Percentiles rank a stretch among this genome's conserved stretches.
phyloP scores from a whole-genome alignment of 2,113 vertebrate species.

The Corythornis cristatus region DNA sequence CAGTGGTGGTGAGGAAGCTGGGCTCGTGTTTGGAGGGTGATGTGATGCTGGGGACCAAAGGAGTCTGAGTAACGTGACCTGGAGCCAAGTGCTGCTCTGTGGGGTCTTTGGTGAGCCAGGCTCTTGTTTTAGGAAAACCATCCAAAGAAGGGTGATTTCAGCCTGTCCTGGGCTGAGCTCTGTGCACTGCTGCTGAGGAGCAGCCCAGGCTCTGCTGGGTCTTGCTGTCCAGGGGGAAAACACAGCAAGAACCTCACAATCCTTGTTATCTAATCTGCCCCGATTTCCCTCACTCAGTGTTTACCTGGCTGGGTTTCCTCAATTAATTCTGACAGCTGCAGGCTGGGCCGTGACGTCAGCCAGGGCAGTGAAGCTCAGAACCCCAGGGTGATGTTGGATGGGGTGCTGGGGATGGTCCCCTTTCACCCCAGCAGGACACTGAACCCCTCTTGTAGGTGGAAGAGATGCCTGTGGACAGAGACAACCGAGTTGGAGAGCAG shows the following conservation, averaged over 20 bases:
- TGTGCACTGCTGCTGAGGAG: background rate
- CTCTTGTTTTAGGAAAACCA: background rate
- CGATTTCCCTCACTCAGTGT: background rate
- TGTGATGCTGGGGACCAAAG: background rate
- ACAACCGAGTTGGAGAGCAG: rapidly evolving
- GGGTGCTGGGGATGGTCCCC: background rate
- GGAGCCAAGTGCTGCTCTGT: background rate
- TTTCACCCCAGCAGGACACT: rapidly evolving
- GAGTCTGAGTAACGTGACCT: background rate
- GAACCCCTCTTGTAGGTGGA: background rate
- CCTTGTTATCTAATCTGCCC: slow-evolving; percentile 62
- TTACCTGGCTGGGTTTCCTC: slow-evolving; percentile 57
- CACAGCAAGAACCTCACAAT: background rate
- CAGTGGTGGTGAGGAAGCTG: background rate
- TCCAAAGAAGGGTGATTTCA: rapidly evolving
- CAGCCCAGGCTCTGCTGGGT: rapidly evolving
- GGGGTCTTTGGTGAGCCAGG: rapidly evolving
- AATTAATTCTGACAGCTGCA: slow-evolving; percentile 66
- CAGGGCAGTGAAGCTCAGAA: background rate
- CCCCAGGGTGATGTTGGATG: background rate
- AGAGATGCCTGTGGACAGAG: background rate
- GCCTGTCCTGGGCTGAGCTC: background rate
- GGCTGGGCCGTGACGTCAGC: slow-evolving; percentile 44
- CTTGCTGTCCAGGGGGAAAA: background rate
- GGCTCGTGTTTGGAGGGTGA: background rate